Conservation (phyloP, 2,797 vertebrate species). For the Gastrophryne carolinensis region DNA sequence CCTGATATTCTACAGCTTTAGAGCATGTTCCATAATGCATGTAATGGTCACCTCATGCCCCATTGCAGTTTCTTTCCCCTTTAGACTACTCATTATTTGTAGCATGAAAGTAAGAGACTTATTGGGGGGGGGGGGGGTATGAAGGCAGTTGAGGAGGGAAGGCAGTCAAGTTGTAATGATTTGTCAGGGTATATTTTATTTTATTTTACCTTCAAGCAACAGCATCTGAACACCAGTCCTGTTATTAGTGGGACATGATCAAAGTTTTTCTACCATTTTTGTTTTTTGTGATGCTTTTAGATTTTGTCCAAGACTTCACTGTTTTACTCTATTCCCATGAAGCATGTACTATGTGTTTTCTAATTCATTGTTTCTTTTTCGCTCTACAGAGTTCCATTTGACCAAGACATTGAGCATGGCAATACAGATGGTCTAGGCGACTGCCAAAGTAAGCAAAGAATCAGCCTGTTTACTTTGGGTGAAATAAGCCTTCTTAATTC, state of each 20-base stretch:
- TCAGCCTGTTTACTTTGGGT: constrained; percentile 63
- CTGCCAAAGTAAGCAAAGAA: constrained; percentile 97
- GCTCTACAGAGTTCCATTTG: constrained; percentile 86
- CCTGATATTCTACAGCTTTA: no score
- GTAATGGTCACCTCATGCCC: no score
- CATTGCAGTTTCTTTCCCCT: no score
- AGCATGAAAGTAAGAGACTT: no score
- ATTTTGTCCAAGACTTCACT: neutral
- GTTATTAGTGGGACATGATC: neutral
- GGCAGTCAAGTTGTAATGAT: no score
- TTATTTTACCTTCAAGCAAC: neutral
- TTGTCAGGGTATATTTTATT: no score
- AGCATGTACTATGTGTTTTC: constrained; percentile 59
- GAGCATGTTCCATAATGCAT: no score
- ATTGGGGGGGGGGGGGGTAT: no score
- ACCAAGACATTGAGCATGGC: constrained; percentile 95
- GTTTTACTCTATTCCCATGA: constrained; percentile 28
- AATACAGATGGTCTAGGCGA: constrained; percentile 98
- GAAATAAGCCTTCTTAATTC: constrained; percentile 62
- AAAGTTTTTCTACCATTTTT: neutral
- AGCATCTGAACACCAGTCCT: neutral
- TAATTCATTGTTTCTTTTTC: constrained; percentile 75
- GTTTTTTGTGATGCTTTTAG: neutral
- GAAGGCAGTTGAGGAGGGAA: no score
- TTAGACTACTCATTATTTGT: no score